A percentile compares a stretch with the other conserved stretches of the same genome.
These are phyloP conservation scores for Aegithalos caudatus DNA, from an alignment of 2,113 vertebrate species.

Conservation along the genomic window DNA sequence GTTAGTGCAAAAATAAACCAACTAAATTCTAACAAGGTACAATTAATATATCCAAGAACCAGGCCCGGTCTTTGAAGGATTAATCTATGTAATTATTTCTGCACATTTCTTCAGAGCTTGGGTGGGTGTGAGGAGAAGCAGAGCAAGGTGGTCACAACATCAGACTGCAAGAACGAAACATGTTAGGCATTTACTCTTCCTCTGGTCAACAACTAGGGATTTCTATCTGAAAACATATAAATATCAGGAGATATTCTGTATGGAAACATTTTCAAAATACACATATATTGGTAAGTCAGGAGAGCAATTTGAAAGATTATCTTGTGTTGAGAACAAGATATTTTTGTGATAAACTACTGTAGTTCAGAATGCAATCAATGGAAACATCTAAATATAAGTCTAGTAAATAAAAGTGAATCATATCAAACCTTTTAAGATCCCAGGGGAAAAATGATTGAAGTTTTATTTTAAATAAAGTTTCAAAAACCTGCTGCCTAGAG, in stretches of 20 bases:
- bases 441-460: background rate
- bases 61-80: background rate
- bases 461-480: background rate
- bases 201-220: background rate
- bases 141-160: background rate
- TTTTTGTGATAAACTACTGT: background rate
- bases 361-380: background rate
- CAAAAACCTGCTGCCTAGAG: background rate
- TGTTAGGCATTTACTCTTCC: background rate
- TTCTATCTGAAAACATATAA: background rate
- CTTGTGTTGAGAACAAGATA: background rate
- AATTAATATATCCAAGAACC: background rate
- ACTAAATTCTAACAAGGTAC: background rate
- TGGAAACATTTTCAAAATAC: background rate
- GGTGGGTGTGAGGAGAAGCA: background rate
- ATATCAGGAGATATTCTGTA: background rate
- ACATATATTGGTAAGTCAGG: background rate
- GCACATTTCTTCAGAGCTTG: background rate
- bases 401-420: background rate
- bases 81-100: background rate
- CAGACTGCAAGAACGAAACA: background rate
- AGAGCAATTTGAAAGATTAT: background rate
- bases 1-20: background rate
- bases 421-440: background rate
- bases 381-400: background rate